These are phyloP conservation scores for Polydrusus pterygomalis DNA, from an alignment of 2,888 invertebrate species.

Conservation along the genomic window DNA sequence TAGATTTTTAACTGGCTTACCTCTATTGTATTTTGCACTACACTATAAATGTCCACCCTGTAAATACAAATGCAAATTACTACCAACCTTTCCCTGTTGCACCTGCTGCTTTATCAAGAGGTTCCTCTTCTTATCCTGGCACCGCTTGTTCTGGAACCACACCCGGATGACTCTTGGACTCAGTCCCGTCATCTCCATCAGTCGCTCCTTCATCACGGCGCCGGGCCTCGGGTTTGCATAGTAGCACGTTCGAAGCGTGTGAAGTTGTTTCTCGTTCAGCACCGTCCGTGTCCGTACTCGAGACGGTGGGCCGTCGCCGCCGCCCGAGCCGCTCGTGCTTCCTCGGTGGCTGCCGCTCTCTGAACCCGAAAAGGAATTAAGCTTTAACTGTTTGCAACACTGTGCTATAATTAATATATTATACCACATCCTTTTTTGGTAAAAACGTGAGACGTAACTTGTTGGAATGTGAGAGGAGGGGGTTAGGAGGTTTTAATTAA, in stretches of 20 bases:
- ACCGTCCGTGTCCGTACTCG: slow-evolving; percentile 98
- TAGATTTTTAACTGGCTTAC: no score
- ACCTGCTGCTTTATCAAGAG: slow-evolving; percentile 98
- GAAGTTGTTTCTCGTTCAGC: slow-evolving; percentile 98
- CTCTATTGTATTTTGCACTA: no score
- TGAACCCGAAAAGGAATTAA: slow-evolving; percentile 78
- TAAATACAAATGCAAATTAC: slow-evolving; percentile 11
- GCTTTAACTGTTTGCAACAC: not conserved
- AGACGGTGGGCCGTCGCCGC: slow-evolving; percentile 95
- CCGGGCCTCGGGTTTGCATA: slow-evolving; percentile 98
- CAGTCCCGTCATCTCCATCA: slow-evolving; percentile 98
- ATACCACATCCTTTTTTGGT: no score
- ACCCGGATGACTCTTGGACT: slow-evolving; percentile 98
- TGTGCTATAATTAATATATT: no score
- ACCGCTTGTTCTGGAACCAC: slow-evolving; percentile 99
- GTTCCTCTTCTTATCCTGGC: slow-evolving; percentile 98
- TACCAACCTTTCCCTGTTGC: slow-evolving; percentile 94
- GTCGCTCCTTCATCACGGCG: slow-evolving; percentile 99
- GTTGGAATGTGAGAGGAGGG: no score
- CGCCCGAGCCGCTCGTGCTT: slow-evolving; percentile 70
- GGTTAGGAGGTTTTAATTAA: no score
- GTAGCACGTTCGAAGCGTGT: slow-evolving; percentile 98
- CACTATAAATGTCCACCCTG: no score
- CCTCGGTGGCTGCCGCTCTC: slow-evolving; percentile 81
- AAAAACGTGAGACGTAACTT: no score